Conservation (phyloP, 1,140 invertebrate genomes). For the Neodiprion virginianus region DNA sequence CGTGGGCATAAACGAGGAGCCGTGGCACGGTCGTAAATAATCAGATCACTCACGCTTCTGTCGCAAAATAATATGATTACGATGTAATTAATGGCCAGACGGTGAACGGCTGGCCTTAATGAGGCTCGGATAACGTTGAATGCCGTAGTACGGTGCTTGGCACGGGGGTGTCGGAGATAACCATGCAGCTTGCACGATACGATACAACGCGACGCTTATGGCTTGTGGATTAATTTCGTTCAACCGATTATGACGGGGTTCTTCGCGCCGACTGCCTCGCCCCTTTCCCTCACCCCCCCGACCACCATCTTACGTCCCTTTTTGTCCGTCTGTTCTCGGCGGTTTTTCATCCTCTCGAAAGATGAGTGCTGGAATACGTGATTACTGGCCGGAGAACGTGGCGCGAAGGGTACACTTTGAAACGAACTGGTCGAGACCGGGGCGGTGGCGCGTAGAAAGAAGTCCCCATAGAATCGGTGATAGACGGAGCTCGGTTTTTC, state of each 20-base stretch:
- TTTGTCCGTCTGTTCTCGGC: neutral
- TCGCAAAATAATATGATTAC: neutral
- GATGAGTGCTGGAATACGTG: neutral
- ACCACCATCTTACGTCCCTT: neutral
- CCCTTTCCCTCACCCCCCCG: too few relatives aligned
- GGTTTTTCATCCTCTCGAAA: neutral
- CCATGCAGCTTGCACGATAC: neutral
- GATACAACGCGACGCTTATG: neutral
- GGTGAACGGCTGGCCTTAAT: neutral
- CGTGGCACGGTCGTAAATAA: too few relatives aligned
- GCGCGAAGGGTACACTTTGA: neutral
- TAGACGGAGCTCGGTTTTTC: neutral
- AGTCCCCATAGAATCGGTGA: neutral
- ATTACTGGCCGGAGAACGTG: neutral
- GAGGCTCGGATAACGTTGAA: neutral
- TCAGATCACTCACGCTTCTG: neutral
- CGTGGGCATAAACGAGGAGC: too few relatives aligned
- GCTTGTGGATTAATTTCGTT: constrained; percentile 1
- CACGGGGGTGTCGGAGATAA: too few relatives aligned
- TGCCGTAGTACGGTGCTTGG: too few relatives aligned
- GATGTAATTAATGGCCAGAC: neutral
- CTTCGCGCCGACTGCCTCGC: too few relatives aligned
- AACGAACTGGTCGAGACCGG: neutral
- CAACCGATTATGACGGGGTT: neutral
- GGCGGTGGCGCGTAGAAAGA: neutral